A percentile compares a stretch with the other conserved stretches of the same genome.
Conservation (phyloP, 35 echinoderm and acorn worm species). For the Lytechinus variegatus region DNA sequence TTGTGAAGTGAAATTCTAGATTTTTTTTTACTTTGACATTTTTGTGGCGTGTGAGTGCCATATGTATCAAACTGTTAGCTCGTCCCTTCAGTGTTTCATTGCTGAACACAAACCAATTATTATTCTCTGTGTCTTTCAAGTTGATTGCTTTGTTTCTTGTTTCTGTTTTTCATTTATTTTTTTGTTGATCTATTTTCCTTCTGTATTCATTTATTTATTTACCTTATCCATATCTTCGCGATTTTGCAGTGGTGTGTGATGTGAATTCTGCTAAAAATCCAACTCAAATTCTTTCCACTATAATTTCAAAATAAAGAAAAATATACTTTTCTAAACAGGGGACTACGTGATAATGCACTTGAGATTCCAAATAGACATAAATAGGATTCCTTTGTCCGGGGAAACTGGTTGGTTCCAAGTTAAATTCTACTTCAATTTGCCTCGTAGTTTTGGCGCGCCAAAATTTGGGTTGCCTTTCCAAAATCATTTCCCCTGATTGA, state of each 20-base stretch:
- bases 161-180: constrained; percentile 46
- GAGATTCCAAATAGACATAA: background rate
- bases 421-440: background rate
- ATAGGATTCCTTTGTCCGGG: background rate
- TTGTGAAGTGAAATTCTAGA: constrained; percentile 40
- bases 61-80: constrained; percentile 35
- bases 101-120: constrained; percentile 12
- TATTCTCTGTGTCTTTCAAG: constrained; percentile 15
- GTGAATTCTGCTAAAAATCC: constrained; percentile 34
- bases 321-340: background rate
- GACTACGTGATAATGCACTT: background rate
- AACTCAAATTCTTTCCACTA: background rate
- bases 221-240: constrained; percentile 33
- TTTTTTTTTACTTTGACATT: constrained; percentile 47
- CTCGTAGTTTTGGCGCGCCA: background rate
- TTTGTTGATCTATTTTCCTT: constrained; percentile 31
- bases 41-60: constrained; percentile 41
- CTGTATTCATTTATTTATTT: constrained; percentile 43
- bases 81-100: constrained; percentile 17
- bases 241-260: constrained; percentile 35
- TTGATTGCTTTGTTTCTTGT: constrained; percentile 26
- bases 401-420: background rate
- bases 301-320: background rate
- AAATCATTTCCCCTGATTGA: background rate
- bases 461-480: background rate